Evolutionary conservation across 2,797 vertebrate species (phyloP).

Genomic region (Adelosebastes latens): DNA sequence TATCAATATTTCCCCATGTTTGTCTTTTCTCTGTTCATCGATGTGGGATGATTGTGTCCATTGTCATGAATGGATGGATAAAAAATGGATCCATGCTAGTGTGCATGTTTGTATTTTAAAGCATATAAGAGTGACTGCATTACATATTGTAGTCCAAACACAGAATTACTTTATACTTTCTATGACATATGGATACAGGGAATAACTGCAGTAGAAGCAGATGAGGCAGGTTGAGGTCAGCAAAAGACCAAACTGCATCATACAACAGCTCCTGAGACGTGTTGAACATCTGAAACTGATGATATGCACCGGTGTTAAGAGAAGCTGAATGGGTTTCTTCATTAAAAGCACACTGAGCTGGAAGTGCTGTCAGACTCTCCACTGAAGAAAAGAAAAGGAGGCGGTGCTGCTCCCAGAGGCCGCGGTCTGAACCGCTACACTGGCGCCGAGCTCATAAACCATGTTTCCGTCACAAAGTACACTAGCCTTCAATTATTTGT

Average conservation of each 20-base stretch:
- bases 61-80: background rate
- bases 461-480: slow-evolving; percentile 61
- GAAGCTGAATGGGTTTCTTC: background rate
- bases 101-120: background rate
- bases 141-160: background rate
- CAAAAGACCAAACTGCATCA: background rate
- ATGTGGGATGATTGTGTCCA: background rate
- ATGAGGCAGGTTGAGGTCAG: background rate
- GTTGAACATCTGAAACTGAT: background rate
- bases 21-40: background rate
- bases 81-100: background rate
- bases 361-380: background rate
- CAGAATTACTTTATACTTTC: background rate
- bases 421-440: slow-evolving; percentile 10
- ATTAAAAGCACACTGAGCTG: background rate
- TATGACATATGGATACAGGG: background rate
- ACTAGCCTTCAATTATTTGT: slow-evolving; percentile 50
- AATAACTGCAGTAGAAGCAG: background rate
- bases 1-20: background rate
- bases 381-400: slow-evolving; percentile 16
- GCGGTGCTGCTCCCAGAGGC: background rate
- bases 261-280: background rate
- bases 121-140: background rate
- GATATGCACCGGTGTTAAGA: background rate
- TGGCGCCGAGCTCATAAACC: slow-evolving; percentile 50